phyloP scores from a whole-genome alignment of 2,888 invertebrate species.

The Bimastos eiseni region DNA sequence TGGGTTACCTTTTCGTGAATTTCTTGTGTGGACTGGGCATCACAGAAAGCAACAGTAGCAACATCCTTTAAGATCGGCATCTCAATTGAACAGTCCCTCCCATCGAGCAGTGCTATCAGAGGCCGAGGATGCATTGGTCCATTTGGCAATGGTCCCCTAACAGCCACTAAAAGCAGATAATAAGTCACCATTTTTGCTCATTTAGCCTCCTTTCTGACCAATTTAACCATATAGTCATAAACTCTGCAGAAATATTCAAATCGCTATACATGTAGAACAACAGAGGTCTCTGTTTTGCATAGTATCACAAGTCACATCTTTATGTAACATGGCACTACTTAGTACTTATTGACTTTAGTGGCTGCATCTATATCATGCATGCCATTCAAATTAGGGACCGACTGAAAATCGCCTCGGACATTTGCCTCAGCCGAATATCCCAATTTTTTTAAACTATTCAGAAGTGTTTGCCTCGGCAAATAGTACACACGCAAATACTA shows the following conservation, averaged over 20 bases:
- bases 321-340: too few species aligned
- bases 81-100: conserved; percentile 98
- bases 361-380: too few species aligned
- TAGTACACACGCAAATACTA: too few species aligned
- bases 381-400: too few species aligned
- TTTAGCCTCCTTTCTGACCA: not conserved
- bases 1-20: conserved; percentile 92
- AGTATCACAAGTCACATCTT: not conserved
- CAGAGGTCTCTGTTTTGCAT: not conserved
- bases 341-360: too few species aligned
- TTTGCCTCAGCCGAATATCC: too few species aligned
- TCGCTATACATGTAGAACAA: not conserved
- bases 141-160: conserved; percentile 51
- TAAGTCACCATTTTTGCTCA: not conserved
- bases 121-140: conserved; percentile 72
- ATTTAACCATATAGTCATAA: not conserved
- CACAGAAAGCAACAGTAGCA: conserved; percentile 99
- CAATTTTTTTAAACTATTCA: too few species aligned
- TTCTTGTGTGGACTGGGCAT: conserved; percentile 98
- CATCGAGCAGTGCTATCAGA: conserved; percentile 95
- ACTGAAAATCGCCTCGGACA: too few species aligned
- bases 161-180: conserved; percentile 22
- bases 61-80: conserved; percentile 99
- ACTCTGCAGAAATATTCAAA: not conserved
- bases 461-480: too few species aligned